phyloP scores from a whole-genome alignment of 2,797 vertebrate genomes.

The Centroberyx gerrardi region DNA sequence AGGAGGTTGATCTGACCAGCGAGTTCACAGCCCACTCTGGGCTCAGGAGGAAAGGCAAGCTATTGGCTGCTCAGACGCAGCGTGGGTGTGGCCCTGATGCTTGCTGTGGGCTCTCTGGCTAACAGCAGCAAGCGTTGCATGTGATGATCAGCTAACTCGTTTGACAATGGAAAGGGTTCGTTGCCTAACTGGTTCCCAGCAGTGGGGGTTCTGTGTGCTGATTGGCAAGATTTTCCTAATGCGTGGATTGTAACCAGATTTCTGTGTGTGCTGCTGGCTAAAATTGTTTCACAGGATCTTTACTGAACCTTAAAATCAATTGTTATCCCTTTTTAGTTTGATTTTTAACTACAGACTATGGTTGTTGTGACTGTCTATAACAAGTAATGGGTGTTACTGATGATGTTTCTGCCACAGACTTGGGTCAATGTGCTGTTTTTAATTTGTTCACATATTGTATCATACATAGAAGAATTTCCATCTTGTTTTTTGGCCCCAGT shows the following conservation, averaged over 20 bases:
- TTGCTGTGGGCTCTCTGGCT: conserved; percentile 26
- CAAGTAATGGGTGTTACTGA: background rate
- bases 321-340: no score
- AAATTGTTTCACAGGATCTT: conserved; percentile 5
- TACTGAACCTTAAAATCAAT: conserved; percentile 21
- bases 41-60: conserved; percentile 88
- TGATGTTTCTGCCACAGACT: conserved; percentile 24
- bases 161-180: conserved; percentile 25
- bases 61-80: conserved; percentile 32
- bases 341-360: no score
- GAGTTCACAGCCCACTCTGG: conserved; percentile 82
- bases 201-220: background rate
- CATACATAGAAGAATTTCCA: no score
- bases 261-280: conserved; percentile 19
- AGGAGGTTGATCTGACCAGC: conserved; percentile 91
- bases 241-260: conserved; percentile 18
- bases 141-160: conserved; percentile 41
- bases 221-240: conserved; percentile 8
- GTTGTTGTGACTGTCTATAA: background rate
- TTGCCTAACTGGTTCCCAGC: conserved; percentile 21
- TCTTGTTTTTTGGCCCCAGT: conserved; percentile 11
- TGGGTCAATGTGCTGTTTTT: conserved; percentile 9
- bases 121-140: conserved; percentile 21
- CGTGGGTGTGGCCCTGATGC: conserved; percentile 35
- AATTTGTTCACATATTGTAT: background rate